These are phyloP conservation scores for Archivesica marissinica DNA, from an alignment of 1,140 invertebrate species.

Conservation along the genomic window DNA sequence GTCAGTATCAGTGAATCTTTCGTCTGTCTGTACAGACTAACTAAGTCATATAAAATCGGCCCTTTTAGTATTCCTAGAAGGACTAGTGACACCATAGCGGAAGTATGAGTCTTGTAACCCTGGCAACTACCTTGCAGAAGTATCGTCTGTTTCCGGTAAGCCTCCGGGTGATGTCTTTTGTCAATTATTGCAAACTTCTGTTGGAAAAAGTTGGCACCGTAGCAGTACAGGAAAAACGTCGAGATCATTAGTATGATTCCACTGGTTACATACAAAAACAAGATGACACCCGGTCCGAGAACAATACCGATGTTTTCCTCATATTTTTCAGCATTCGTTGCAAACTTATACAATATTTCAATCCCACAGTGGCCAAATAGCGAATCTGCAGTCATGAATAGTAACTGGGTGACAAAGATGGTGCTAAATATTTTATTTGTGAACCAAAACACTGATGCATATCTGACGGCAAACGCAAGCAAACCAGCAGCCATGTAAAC, in stretches of 20 bases:
- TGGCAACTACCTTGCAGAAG: conserved; percentile 71
- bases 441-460: conserved; percentile 79
- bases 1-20: conserved; percentile 70
- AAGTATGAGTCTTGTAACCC: conserved; percentile 75
- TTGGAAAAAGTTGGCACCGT: conserved; percentile 75
- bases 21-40: conserved; percentile 71
- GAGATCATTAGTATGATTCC: conserved; percentile 70
- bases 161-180: conserved; percentile 67
- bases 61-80: conserved; percentile 72
- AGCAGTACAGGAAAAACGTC: conserved; percentile 75
- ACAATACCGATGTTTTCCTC: conserved; percentile 66
- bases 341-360: conserved; percentile 72
- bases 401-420: conserved; percentile 75
- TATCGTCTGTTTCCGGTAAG: conserved; percentile 68
- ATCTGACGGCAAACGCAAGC: conserved; percentile 70
- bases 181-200: conserved; percentile 74
- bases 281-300: conserved; percentile 53
- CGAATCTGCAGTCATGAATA: conserved; percentile 68
- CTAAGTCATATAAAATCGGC: conserved; percentile 75
- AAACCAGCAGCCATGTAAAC: conserved; percentile 75
- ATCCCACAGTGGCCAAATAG: conserved; percentile 72
- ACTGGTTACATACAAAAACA: conserved; percentile 71
- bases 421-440: conserved; percentile 74
- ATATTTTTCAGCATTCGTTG: conserved; percentile 66
- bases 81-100: conserved; percentile 73